Evolutionary conservation across 2,113 vertebrate species (phyloP).

Genomic region (Corythaixoides concolor): DNA sequence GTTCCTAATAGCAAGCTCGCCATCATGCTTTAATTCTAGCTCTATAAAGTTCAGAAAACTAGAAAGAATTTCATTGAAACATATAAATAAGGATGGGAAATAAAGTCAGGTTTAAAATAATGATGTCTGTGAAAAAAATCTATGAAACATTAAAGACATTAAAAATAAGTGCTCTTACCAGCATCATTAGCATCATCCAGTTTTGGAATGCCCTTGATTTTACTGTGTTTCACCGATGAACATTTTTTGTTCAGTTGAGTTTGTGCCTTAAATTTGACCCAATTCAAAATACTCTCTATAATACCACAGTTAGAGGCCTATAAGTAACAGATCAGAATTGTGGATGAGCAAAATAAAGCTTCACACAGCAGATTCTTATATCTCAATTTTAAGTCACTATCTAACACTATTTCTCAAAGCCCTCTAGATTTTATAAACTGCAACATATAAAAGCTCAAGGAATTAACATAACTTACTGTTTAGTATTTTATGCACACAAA

Average conservation of each 20-base stretch:
- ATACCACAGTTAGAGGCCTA: conserved; percentile 98
- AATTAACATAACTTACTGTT: not conserved
- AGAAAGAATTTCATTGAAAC: not conserved
- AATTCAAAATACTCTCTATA: conserved; percentile 98
- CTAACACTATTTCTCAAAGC: not conserved
- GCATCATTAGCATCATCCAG: conserved; percentile 98
- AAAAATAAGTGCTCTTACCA: conserved; percentile 77
- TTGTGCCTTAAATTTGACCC: conserved; percentile 99
- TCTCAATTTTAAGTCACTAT: not conserved
- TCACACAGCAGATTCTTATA: not conserved
- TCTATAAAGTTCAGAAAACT: not conserved
- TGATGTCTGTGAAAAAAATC: not conserved
- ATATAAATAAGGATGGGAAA: not conserved
- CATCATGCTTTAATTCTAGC: not conserved
- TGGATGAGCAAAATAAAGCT: not conserved
- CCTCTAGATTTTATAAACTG: not conserved
- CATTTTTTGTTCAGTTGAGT: conserved; percentile 98
- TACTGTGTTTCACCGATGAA: conserved; percentile 97
- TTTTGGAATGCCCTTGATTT: conserved; percentile 99
- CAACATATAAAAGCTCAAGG: not conserved
- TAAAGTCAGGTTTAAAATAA: not conserved
- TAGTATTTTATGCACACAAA: not conserved
- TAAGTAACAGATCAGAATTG: conserved; percentile 24
- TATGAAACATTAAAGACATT: not conserved
- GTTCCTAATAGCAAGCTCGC: not conserved